A percentile compares a stretch with the other conserved stretches of the same genome.
Evolutionary conservation across 1,140 invertebrate species (phyloP).

Genomic region (Drosophila yakuba): DNA sequence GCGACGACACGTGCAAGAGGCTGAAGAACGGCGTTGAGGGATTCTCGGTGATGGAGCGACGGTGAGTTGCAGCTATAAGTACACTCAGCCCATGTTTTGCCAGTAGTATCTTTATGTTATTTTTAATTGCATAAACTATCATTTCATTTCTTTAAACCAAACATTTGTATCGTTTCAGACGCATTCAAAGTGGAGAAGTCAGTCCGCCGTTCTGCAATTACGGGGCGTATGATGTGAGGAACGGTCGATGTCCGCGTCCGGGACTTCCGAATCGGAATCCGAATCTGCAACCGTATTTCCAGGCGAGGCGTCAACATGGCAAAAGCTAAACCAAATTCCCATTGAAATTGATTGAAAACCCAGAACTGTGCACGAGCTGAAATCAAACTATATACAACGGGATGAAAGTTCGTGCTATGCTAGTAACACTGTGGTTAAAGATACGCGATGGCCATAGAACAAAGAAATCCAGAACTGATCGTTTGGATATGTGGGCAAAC

Average conservation of each 20-base stretch:
- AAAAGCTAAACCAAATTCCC: constrained; percentile 51
- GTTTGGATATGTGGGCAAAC: neutral
- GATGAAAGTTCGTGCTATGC: no score
- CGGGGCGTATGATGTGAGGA: constrained; percentile 60
- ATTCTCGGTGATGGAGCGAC: constrained; percentile 72
- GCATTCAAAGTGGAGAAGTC: constrained; percentile 59
- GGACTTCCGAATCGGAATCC: constrained; percentile 17
- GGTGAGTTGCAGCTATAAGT: constrained; percentile 32
- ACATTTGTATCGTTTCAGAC: constrained; percentile 36
- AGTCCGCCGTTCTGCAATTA: constrained; percentile 68
- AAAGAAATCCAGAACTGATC: constrained; percentile 6
- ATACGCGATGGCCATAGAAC: constrained; percentile 11
- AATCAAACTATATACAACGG: constrained; percentile 16
- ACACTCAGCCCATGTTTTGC: no score
- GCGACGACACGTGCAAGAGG: constrained; percentile 65
- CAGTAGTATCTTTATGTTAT: no score
- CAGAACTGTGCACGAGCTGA: constrained; percentile 69
- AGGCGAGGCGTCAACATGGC: constrained; percentile 41
- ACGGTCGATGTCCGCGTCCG: constrained; percentile 70
- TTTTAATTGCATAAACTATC: no score
- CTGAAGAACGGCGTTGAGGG: constrained; percentile 78
- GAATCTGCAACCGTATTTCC: constrained; percentile 28
- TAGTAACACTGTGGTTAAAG: constrained; percentile 13
- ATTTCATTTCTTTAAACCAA: neutral
- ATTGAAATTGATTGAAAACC: constrained; percentile 27